phyloP scores from a whole-genome alignment of 2,113 vertebrate species.

The Calidris pygmaea region DNA sequence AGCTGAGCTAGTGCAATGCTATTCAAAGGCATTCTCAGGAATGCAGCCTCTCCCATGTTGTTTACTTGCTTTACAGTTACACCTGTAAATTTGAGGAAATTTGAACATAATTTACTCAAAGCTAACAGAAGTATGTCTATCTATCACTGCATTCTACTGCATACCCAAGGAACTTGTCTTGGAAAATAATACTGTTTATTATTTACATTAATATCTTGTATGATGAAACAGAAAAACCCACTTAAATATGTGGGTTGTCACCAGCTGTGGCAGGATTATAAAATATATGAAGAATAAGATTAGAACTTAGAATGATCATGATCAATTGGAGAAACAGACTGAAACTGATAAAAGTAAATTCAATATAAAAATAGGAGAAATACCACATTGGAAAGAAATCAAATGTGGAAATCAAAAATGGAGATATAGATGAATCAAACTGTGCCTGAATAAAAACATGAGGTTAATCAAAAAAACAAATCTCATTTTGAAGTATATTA shows the following conservation, averaged over 20 bases:
- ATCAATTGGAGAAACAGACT: not conserved
- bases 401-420: not conserved
- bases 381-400: not conserved
- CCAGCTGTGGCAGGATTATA: not conserved
- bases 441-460: not conserved
- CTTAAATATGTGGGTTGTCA: not conserved
- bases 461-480: not conserved
- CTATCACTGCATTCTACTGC: not conserved
- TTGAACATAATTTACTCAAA: not conserved
- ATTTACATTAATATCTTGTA: not conserved
- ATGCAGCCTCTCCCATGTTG: not conserved
- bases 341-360: not conserved
- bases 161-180: not conserved
- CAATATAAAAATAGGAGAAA: not conserved
- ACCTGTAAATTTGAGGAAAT: not conserved
- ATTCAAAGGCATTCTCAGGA: not conserved
- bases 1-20: not conserved
- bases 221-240: not conserved
- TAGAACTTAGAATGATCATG: not conserved
- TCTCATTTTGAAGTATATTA: not conserved
- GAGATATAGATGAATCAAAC: not conserved
- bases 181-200: not conserved
- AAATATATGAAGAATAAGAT: not conserved
- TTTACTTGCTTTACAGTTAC: not conserved
- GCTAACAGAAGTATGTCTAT: not conserved